Conservation (phyloP, 2,888 invertebrate genomes). For the Trachelus stipa region DNA sequence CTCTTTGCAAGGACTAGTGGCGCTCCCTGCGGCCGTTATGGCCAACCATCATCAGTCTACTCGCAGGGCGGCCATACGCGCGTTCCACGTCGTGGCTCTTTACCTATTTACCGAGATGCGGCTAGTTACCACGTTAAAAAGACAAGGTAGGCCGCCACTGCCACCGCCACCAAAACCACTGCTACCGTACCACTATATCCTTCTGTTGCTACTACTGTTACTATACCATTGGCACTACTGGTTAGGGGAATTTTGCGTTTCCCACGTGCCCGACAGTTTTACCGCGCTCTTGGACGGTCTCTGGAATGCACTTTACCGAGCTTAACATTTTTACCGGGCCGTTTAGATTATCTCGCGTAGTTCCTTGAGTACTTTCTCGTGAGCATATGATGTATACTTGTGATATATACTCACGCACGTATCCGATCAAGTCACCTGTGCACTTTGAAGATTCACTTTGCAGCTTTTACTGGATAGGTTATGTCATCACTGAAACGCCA, state of each 20-base stretch:
- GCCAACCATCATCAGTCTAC: neutral
- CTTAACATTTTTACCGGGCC: slow-evolving; percentile 1
- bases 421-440: neutral
- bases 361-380: slow-evolving; percentile 8
- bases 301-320: slow-evolving; percentile 40
- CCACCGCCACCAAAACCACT: neutral
- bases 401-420: neutral
- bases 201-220: neutral
- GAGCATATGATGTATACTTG: neutral
- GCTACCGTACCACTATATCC: neutral
- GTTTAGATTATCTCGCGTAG: slow-evolving; percentile 17
- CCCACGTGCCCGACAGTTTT: slow-evolving; percentile 54
- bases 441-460: neutral
- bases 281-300: slow-evolving; percentile 22
- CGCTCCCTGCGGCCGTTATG: neutral
- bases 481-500: neutral
- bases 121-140: slow-evolving; percentile 51
- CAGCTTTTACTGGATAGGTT: neutral
- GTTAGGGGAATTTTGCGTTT: slow-evolving; percentile 47
- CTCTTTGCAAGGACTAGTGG: neutral
- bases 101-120: slow-evolving; percentile 57
- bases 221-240: slow-evolving; percentile 22
- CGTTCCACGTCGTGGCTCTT: slow-evolving; percentile 26
- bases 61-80: neutral
- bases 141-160: neutral